A percentile compares a stretch with the other conserved stretches of the same genome.
Conservation (phyloP, 2,797 vertebrate species). For the Phalanger gymnotis region DNA sequence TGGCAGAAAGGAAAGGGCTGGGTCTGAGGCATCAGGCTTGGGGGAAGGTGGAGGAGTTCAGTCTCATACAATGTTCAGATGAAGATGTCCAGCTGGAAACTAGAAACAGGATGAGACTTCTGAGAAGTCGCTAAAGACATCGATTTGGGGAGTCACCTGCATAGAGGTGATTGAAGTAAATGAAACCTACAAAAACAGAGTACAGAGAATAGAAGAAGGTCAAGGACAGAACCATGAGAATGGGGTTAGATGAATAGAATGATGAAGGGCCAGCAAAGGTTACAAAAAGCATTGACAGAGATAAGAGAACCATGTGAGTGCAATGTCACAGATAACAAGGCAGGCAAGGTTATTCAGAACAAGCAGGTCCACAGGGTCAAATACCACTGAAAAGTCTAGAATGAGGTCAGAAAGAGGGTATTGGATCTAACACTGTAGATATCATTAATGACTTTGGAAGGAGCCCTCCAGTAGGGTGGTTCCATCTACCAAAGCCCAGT, state of each 20-base stretch:
- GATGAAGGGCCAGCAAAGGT: background rate
- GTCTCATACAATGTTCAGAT: background rate
- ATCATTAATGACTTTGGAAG: background rate
- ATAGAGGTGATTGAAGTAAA: background rate
- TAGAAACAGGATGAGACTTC: background rate
- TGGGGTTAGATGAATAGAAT: background rate
- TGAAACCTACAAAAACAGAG: background rate
- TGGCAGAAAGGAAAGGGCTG: background rate
- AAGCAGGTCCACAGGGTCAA: background rate
- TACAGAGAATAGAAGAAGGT: background rate
- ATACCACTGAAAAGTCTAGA: too few species aligned
- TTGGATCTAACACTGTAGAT: background rate
- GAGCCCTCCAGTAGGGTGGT: background rate
- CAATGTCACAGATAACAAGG: background rate
- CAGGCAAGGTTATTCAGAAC: background rate
- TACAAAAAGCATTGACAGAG: background rate
- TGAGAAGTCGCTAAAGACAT: too few species aligned
- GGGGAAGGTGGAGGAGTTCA: background rate
- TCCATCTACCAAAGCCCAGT: background rate
- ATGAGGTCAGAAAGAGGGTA: background rate
- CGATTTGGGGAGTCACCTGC: background rate
- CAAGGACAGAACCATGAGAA: background rate
- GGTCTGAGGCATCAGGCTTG: too few species aligned
- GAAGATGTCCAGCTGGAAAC: background rate
- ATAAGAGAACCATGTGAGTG: background rate